phyloP scores from a whole-genome alignment of 2,797 vertebrate genomes.

The Danionella dracula region DNA sequence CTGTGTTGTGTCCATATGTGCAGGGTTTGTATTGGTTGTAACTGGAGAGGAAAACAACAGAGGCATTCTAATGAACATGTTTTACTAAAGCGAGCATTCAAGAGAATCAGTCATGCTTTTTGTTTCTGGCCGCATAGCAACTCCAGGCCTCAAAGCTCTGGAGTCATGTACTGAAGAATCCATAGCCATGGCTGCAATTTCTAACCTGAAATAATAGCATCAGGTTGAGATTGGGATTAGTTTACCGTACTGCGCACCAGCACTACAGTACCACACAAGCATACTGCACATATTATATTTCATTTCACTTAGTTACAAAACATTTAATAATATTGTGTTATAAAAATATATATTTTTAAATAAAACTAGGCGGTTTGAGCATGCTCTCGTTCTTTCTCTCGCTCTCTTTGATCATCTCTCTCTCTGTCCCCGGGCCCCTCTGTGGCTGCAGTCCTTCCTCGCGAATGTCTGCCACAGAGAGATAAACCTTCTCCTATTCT shows the following conservation, averaged over 20 bases:
- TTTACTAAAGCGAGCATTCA: conserved; percentile 19
- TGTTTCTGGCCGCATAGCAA: conserved; percentile 19
- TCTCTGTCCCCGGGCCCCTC: conserved; percentile 86
- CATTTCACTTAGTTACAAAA: not conserved
- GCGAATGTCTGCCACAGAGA: conserved; percentile 95
- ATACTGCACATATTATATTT: not conserved
- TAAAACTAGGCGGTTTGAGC: too few species aligned
- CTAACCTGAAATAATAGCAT: not conserved
- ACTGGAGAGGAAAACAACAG: conserved; percentile 24
- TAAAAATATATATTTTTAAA: not conserved
- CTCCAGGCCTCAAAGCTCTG: not conserved
- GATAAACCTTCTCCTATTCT: conserved; percentile 53
- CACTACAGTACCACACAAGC: too few species aligned
- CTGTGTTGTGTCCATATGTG: conserved; percentile 7
- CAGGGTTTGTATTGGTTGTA: conserved; percentile 17
- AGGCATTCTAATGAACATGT: conserved; percentile 24
- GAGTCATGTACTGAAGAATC: conserved; percentile 1
- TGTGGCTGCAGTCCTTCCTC: conserved; percentile 79
- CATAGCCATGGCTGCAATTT: not conserved
- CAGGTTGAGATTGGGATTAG: too few species aligned
- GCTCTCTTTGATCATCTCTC: conserved; percentile 89
- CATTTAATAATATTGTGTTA: not conserved
- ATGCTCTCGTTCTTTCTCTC: conserved; percentile 9
- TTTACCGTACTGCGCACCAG: too few species aligned
- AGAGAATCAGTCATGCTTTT: conserved; percentile 22